Base-by-base conservation (phyloP, 1,140 invertebrate species). In the Anastatus disparis region DNA sequence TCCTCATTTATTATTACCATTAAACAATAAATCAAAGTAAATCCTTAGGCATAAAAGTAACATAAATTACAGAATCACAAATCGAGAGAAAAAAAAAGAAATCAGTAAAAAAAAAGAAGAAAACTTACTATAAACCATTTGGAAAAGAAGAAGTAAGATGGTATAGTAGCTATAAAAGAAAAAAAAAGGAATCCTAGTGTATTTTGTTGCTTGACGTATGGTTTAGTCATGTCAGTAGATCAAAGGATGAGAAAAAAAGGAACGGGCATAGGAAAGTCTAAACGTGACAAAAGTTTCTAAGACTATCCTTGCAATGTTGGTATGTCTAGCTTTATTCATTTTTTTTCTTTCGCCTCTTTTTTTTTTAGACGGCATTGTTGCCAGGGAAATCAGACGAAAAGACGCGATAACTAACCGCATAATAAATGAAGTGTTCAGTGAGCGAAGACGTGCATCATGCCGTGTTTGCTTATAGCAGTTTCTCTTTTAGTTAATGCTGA, bases 361-460 rank as follows among this genome's bases (percentile, higher is more conserved):
- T n/a, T n/a, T n/a, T n/a, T n/a, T n/a, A n/a, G 79, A 81, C 76
- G 83, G 82, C 82, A 85, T 84, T 85, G 84, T 86, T 84, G 84
- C 79, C 84, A 85, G 82, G 84, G 84, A 86, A 86, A 86, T 86
- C 84, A 85, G 82, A 85, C 84, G 84, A 86, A 85, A 86, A 84
- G 82, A 35, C 81, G 82, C 82, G 84, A 86, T 86, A 86, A 85
- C 84, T 85, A 83, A 83, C 80, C 82, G 82, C 82, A 85, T 86
- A 86, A 86, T 86, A 86, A 86, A 86, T 86, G 84, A 86, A 85
- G 79, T 83, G 82, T 82, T 81, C 79, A 81, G n/a, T 24, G 73
- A 74, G 78, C n/a, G n/a, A n/a, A 74, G 74, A 75, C 77, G 78
- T 83, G 78, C 77, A 78, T 79, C 74, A 76, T 75, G 74, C 74